Evolutionary conservation across 2,888 invertebrate species (phyloP), one percentile per base, ranked within the genome.

Genomic region (Gortyna flavago): DNA sequence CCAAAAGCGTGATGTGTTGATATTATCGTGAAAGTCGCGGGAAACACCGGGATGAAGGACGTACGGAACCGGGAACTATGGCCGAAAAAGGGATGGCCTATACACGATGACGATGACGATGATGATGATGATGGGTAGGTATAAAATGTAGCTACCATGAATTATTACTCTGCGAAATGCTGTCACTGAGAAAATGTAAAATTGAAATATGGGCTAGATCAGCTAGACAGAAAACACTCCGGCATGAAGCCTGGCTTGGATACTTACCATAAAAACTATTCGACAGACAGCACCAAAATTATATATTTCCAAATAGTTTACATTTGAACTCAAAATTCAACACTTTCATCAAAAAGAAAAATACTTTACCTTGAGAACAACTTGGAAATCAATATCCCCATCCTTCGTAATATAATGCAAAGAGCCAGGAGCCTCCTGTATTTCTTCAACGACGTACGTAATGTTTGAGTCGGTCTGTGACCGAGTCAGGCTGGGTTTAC

Each of bases 381-480:
- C 98, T 96, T 98, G 98, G 87, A 99, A 98, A 93, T 99, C 99
- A 78, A 99, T 98, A 91, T 99, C 98, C 0, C 99, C 99, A 89
- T 99, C 99, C 89, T 98, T 98, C 48, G 99, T 99, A 79, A 99
- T 99, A 92, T 99, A 99, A 92, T 98, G 98, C 35, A 98, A 97
- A 0, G 99, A 98, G 0, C 99, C 99, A 0, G 98, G 98, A 0
- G 99, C 99, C 95, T 99, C 99, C 1, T 98, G 98, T 80, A 98
- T 97, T 91, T 99, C 99, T 85, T 99, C 98, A 2, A 98, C 97
- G 0, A 98, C 97, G 91, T 99, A 99, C 9, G 98, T 98, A 75
- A 99, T 99, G 91, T 99, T 99, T 0, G 99, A 99, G 92, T 99
- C 99, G 0, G 99, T 99, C 91, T 99, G 98, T 0, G 99, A 99